Percentiles rank a stretch among this genome's conserved stretches.
phyloP scores from a whole-genome alignment of 1,140 invertebrate species.

The Macrocentrus cingulum region DNA sequence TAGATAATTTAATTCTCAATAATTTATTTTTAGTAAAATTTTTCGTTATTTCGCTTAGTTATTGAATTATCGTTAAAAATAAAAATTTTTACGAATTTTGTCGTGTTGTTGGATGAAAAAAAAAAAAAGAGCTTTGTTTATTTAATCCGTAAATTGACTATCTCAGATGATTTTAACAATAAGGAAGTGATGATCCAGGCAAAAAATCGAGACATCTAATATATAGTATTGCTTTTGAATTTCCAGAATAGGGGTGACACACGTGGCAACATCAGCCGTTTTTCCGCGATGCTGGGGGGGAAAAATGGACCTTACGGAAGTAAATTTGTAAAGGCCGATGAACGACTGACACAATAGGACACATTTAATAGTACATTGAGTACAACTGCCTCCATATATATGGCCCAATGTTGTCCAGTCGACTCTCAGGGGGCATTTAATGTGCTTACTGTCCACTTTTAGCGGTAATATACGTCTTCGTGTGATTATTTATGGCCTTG shows the following conservation, averaged over 20 bases:
- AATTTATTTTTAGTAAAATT: too few species aligned
- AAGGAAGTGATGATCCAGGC: conserved; percentile 15
- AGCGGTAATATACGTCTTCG: background rate
- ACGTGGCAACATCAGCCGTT: conserved; percentile 33
- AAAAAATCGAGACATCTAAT: too few species aligned
- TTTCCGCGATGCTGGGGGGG: conserved; percentile 22
- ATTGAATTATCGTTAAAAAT: too few species aligned
- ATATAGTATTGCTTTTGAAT: conserved; percentile 40
- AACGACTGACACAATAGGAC: conserved; percentile 40
- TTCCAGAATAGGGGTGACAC: conserved; percentile 27
- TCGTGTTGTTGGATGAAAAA: too few species aligned
- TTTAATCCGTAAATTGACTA: too few species aligned
- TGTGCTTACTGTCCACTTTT: background rate
- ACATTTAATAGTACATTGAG: conserved; percentile 54
- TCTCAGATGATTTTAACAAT: too few species aligned
- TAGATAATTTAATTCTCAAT: too few species aligned
- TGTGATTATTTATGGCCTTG: too few species aligned
- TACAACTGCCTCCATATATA: conserved; percentile 31
- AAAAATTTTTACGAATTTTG: too few species aligned
- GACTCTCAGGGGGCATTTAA: background rate
- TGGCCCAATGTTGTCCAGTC: conserved; percentile 28
- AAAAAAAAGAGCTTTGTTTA: too few species aligned
- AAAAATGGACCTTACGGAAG: conserved; percentile 35
- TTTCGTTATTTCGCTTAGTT: too few species aligned
- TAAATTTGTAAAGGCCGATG: conserved; percentile 46